Conservation (phyloP, 2,113 vertebrate species). For the Actenoides lindsayi region DNA sequence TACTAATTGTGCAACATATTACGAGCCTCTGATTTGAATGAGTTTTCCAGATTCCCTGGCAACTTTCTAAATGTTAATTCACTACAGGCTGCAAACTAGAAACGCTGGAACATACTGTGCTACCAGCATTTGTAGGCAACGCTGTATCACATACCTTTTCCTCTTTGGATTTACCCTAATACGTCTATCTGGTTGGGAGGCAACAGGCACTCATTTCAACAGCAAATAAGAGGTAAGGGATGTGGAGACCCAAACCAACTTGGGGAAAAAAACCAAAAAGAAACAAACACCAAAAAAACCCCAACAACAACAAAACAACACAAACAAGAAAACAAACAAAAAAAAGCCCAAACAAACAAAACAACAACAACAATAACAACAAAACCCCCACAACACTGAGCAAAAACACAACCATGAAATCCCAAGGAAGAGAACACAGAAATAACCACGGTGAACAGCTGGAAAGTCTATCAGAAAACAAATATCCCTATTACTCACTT, state of each 20-base stretch:
- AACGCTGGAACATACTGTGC: not conserved
- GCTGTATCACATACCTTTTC: not conserved
- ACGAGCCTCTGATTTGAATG: not conserved
- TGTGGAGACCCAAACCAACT: not conserved
- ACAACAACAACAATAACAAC: too few relatives aligned
- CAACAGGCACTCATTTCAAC: not conserved
- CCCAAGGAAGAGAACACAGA: not conserved
- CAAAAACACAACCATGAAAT: not conserved
- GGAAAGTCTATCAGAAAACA: not conserved
- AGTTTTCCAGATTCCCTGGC: slow-evolving; percentile 32
- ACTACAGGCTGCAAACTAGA: not conserved
- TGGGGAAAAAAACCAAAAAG: not conserved
- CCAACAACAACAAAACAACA: too few relatives aligned
- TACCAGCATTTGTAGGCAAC: not conserved
- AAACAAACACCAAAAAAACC: not conserved
- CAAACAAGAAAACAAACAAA: not conserved
- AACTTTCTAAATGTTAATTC: slow-evolving; percentile 7
- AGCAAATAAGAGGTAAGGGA: not conserved
- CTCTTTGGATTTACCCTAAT: not conserved
- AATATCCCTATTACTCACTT: not conserved
- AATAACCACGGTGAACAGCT: not conserved
- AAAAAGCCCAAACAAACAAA: not conserved
- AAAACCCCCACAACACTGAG: not conserved
- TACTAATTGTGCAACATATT: slow-evolving; percentile 19
- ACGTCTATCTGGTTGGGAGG: not conserved